Evolutionary conservation across 1,140 invertebrate genomes (phyloP), one percentile per base, ranked within the genome.

Genomic region (Adoxophyes honmai): DNA sequence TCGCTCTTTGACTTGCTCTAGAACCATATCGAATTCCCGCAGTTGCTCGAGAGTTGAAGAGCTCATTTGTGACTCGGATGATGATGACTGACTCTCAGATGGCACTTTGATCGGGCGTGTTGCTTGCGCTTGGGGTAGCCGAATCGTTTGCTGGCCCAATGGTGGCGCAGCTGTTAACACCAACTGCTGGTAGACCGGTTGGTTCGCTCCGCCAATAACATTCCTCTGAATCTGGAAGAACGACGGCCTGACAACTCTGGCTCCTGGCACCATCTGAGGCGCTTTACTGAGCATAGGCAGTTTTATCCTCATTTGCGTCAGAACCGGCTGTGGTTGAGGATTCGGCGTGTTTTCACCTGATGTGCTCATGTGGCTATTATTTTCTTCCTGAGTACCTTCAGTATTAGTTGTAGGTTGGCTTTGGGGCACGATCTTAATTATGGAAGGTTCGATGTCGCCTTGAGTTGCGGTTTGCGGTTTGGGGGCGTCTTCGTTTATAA

Each of bases 21-120:
- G 86, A 0, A 96, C 94, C 80, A 94, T 94, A 75, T 96, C 95
- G 70, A 96, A 96, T 78, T 96, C 95, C 34, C 94, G 86, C 4
- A 96, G 73, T 68, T 95, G 94, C 75, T 96, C 94, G 15, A 95
- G 76, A 7, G 94, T 95, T 6, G 92, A 91, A 15, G 89, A 80
- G 53, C 89, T 89, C 75, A 90, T 76, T 62, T 89, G 84, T n/a
- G 89, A 83, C 68, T 89, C 82, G 4, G 87, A 59, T 52, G 83
- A 74, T 0, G 83, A 74, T 0, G 81, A 66, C 56, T 83, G 75
- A 60, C 59, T 85, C 54, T 86, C 77, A 21, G 60, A 53, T 35
- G 80, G 55, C n/a, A 75, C 64, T 73, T 86, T 86, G 34, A 79
- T 55, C 59, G 69, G 73, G 57, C 73, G 68, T 11, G 55, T 63